These are phyloP conservation scores for Chaetodon auriga DNA, from an alignment of 2,113 vertebrate genomes.

Conservation along the genomic window DNA sequence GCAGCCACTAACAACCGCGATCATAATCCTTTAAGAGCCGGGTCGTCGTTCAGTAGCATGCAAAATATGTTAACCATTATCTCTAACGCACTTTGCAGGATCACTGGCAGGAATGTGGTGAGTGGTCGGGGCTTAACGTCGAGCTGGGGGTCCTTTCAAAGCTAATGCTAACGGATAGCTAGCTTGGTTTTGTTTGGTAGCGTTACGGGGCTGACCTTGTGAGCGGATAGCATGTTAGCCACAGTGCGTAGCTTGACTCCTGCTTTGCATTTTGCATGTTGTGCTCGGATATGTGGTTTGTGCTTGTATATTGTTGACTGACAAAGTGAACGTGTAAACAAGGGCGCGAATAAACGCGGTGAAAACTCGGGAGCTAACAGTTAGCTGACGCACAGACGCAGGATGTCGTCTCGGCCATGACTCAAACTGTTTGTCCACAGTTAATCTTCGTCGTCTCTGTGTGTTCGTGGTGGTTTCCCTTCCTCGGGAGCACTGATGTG, in stretches of 20 bases:
- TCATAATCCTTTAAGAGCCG: constrained; percentile 31
- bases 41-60: constrained; percentile 76
- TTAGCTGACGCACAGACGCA: no score
- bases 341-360: neutral
- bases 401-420: neutral
- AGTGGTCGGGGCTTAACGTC: constrained; percentile 35
- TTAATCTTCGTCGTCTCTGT: neutral
- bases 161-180: constrained; percentile 43
- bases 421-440: no score
- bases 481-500: constrained; percentile 8
- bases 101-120: constrained; percentile 82
- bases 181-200: neutral
- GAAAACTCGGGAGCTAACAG: neutral
- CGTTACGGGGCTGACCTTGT: constrained; percentile 68
- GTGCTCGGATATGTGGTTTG: fast-evolving
- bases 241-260: neutral
- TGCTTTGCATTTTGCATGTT: neutral
- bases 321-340: neutral
- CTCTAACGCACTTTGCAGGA: constrained; percentile 86
- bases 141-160: neutral
- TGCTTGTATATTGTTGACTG: neutral
- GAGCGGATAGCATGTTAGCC: constrained; percentile 26
- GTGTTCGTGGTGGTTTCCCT: neutral
- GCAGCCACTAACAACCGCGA: neutral
- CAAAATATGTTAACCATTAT: constrained; percentile 90